Conservation (phyloP, 2,113 vertebrate species). For the Otus sunia region DNA sequence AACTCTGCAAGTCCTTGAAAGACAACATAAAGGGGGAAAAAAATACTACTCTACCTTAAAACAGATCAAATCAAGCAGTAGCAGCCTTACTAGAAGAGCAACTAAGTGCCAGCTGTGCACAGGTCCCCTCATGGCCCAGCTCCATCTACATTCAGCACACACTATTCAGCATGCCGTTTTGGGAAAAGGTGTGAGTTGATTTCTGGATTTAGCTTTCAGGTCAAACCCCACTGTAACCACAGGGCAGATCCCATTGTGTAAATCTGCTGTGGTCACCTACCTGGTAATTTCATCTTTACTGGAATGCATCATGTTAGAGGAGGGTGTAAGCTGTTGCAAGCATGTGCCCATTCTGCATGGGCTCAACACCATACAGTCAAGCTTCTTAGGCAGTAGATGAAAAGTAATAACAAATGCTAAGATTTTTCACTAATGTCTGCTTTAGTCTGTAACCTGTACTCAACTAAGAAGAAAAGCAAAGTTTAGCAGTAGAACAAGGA, state of each 20-base stretch:
- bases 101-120: not conserved
- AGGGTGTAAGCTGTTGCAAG: not conserved
- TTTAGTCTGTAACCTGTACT: slow-evolving; percentile 27
- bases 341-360: not conserved
- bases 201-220: not conserved
- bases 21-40: not conserved
- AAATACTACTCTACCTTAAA: not conserved
- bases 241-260: not conserved
- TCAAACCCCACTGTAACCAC: not conserved
- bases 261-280: not conserved
- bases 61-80: not conserved
- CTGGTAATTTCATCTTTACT: not conserved
- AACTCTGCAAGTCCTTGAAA: not conserved
- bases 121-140: not conserved
- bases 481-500: slow-evolving; percentile 51
- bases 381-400: not conserved
- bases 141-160: not conserved
- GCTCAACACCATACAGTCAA: accelerated
- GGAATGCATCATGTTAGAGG: not conserved
- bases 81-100: not conserved
- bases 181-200: not conserved
- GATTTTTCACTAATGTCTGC: slow-evolving; percentile 57
- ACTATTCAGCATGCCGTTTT: not conserved
- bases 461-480: slow-evolving; percentile 61
- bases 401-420: not conserved